A percentile compares a stretch with the other conserved stretches of the same genome.
Conservation (phyloP, 1,140 invertebrate species). For the Drosophila auraria region DNA sequence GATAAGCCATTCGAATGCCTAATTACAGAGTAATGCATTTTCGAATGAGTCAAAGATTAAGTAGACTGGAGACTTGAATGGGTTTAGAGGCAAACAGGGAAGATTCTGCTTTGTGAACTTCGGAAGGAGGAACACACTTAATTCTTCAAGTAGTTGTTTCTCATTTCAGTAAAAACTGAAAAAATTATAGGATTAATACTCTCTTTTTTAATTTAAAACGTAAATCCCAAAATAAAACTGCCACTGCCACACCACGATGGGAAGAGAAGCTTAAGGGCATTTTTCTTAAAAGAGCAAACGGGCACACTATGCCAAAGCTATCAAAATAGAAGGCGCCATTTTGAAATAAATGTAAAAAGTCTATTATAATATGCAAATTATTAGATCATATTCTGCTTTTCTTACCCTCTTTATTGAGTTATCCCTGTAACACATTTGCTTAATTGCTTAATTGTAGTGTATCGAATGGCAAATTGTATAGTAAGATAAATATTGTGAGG, state of each 20-base stretch:
- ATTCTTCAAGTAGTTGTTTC: background rate
- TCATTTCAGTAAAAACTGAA: too few relatives aligned
- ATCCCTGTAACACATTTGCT: background rate
- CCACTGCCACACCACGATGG: too few relatives aligned
- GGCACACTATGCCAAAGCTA: too few relatives aligned
- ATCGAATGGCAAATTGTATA: background rate
- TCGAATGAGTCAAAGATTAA: background rate
- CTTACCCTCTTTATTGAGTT: too few relatives aligned
- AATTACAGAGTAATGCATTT: conserved; percentile 13
- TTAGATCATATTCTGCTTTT: too few relatives aligned
- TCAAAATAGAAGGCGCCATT: too few relatives aligned
- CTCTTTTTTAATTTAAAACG: background rate
- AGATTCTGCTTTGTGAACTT: background rate
- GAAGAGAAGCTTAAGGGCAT: too few relatives aligned
- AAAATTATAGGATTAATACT: background rate
- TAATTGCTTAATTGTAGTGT: background rate
- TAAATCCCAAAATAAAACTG: background rate
- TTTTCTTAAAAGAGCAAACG: too few relatives aligned
- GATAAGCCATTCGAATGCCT: background rate
- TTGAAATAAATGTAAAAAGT: too few relatives aligned
- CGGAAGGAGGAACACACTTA: background rate
- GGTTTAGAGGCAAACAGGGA: background rate
- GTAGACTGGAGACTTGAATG: background rate
- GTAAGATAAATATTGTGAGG: background rate
- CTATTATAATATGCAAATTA: too few relatives aligned